Base-by-base conservation (phyloP, 1,140 invertebrate genomes). In the Drosophila ironensis region DNA sequence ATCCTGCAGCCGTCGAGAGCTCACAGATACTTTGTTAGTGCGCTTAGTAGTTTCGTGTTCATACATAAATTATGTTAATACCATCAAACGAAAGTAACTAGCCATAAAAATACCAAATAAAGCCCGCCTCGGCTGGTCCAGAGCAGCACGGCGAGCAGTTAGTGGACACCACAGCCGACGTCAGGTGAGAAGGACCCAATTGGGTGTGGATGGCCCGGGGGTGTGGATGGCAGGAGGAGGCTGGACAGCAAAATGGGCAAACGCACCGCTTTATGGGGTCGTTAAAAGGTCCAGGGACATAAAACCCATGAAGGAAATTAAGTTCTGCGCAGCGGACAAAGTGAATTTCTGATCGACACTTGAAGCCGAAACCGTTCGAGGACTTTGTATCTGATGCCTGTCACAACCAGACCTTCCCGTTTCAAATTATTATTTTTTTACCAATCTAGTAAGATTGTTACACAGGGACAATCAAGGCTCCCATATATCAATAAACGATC, bases 31-130 rank as follows among this genome's bases (percentile, higher is more conserved):
- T 81, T 81, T 60, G 72, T 72, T 50, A 47, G 41, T 63, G 56
- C 53, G 68, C 68, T 82, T 81, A 76, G 77, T 84, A 84, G 57
- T 70, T 69, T 70, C 77, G 73, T 82, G 78, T 75, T 78, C 73
- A 73, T 82, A 82, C 77, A 82, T 82, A 82, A 82, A 82, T 82
- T 82, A 82, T 82, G 77, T 73, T 77, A 77, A 82, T 82, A 76
- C 78, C 78, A 77, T 84, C 77, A 84, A 82, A 70, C 63, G 35
- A 84, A 60, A 76, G 76, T 77, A 84, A 73, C 68, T 68, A 84
- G 69, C 68, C 60, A 81, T 72, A 73, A 73, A 84, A 72, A 71
- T 68, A 84, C 77, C 63, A 73, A 84, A 77, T 77, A 71, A 66
- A 72, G 64, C 56, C 50, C 60, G 57, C 53, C 68, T 16, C 12